Conservation (phyloP, 1,140 invertebrate genomes). For the Gonatopus flavifemur region DNA sequence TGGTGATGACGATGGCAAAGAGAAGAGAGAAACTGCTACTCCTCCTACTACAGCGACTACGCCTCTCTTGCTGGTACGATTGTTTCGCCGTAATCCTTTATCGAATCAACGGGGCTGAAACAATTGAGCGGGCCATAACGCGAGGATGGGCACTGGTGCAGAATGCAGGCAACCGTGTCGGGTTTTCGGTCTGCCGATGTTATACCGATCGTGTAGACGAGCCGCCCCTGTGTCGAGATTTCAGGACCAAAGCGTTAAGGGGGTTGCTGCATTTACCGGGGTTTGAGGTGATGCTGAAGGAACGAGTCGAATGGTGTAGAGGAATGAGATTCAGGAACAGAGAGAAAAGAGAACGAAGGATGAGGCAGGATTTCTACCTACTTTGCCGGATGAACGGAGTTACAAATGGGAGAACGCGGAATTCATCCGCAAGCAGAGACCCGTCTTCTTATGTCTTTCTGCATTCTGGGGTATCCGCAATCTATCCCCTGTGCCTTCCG, state of each 20-base stretch:
- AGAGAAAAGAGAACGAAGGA: conserved; percentile 8
- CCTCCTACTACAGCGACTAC: neutral
- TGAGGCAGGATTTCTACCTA: conserved; percentile 46
- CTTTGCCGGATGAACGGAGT: conserved; percentile 55
- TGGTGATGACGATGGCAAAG: neutral
- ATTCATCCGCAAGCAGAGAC: conserved; percentile 49
- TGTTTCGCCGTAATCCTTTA: conserved; percentile 57
- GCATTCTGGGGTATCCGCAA: neutral
- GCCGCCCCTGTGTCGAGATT: conserved; percentile 27
- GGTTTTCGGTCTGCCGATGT: neutral
- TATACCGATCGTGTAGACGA: too few species aligned
- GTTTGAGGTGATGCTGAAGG: too few species aligned
- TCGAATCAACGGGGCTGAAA: conserved; percentile 57
- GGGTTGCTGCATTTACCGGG: too few species aligned
- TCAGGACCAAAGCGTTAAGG: too few species aligned
- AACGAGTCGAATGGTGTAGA: neutral
- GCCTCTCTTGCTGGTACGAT: conserved; percentile 36
- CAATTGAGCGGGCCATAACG: conserved; percentile 51
- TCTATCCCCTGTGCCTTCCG: neutral
- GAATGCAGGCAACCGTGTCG: neutral
- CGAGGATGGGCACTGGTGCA: conserved; percentile 30
- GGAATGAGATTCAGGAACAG: conserved; percentile 8
- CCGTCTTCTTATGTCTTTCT: conserved; percentile 14
- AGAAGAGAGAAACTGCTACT: neutral
- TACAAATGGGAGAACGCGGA: conserved; percentile 55